phyloP scores from a whole-genome alignment of 2,797 vertebrate species.

The Sorex maritimensis region DNA sequence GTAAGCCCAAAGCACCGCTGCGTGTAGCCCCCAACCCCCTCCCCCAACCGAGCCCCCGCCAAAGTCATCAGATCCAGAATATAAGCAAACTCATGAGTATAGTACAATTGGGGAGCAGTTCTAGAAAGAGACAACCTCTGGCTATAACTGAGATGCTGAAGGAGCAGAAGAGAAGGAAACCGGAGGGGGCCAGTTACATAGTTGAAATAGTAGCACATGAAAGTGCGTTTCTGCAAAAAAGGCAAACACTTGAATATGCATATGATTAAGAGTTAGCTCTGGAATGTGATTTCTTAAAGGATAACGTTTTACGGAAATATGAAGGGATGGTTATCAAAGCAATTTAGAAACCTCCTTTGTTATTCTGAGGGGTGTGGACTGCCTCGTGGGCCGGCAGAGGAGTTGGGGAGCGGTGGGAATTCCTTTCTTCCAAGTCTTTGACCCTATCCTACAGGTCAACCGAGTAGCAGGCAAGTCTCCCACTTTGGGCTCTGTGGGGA shows the following conservation, averaged over 20 bases:
- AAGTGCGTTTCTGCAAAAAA: background rate
- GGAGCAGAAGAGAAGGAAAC: background rate
- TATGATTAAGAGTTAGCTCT: background rate
- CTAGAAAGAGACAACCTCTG: background rate
- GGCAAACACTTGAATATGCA: background rate
- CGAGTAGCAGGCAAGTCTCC: background rate
- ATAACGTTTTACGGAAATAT: background rate
- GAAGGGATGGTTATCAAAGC: background rate
- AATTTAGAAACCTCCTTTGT: background rate
- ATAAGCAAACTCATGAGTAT: background rate
- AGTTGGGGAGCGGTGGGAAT: background rate
- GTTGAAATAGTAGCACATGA: background rate
- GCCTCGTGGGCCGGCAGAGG: rapidly evolving
- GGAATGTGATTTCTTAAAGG: background rate
- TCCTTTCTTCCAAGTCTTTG: constrained; percentile 31
- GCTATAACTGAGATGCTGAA: background rate
- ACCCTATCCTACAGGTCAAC: background rate
- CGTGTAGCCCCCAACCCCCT: too few relatives aligned
- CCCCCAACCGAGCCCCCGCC: too few relatives aligned
- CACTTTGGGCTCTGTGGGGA: background rate
- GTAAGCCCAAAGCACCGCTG: too few relatives aligned
- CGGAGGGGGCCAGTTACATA: background rate
- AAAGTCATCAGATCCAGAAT: too few relatives aligned
- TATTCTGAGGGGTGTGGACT: background rate
- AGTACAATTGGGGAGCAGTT: background rate